Base-by-base conservation (phyloP, 2,113 vertebrate genomes). In the Spheniscus mendiculus region DNA sequence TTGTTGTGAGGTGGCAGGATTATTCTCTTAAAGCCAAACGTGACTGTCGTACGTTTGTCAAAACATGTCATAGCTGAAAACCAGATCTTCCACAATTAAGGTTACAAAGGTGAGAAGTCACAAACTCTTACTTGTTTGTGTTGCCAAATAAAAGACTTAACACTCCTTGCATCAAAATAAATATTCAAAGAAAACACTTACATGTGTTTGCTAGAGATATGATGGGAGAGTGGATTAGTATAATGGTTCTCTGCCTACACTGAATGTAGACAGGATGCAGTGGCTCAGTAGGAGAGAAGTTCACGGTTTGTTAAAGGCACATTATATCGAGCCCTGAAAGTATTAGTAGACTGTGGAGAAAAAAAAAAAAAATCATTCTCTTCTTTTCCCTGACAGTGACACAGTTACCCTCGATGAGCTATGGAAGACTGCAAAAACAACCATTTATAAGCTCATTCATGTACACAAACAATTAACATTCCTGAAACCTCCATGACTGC, bases 191-290 rank as follows among this genome's bases (percentile, higher is more conserved):
- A 86, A 97, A 98, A 97, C 90, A 93, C 79, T 97, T 96, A 92
- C 90, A 97, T 98, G 94, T 98, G 98, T 96, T 98, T 96, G 90
- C 91, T 95, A 94, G 95, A 98, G 98, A 98, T 98, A 98, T 71
- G 97, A 97, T 96, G 82, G 89, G 83, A 94, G 44, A 70, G 47
- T 96, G 97, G 97, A 98, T 98, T 98, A 97, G 84, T 77, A 95
- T 97, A 97, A 98, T 95, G 90, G 97, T 62, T 95, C 87, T 94
- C 93, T 97, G 97, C 93, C 96, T 97, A 92, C 92, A 96, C 72
- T 91, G 92, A 97, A 98, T 96, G 88, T 91, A 96, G 89, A 89
- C 91, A 98, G 90, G 79, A 87, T 85, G 86, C 52, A 61, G 81
- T 94, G 83, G 83, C 96, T 97, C 81, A 40, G 66, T 93, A 96